Evolutionary conservation across 1,140 invertebrate species (phyloP), one percentile per base, ranked within the genome.

Genomic region (Pristionchus pacificus): DNA sequence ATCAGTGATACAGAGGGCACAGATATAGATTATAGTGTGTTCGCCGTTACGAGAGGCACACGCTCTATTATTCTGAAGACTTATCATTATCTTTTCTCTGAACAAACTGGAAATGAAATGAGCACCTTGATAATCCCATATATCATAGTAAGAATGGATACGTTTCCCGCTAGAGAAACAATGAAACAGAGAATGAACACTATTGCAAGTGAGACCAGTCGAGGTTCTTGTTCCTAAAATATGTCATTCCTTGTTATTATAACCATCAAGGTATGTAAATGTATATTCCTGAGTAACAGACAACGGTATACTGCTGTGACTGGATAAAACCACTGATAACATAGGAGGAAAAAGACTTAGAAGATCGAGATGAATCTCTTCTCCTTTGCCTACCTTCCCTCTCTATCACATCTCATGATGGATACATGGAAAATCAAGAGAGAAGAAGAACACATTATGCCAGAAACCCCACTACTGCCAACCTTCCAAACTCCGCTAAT

Each of bases 141-240:
- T 57, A 83, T 84, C n/a, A 83, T 75, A 24, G 81, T 83, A 19
- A 84, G 65, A 30, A 83, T 72, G 0, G 80, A 82, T 13, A 80
- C 67, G 70, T 83, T 83, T 61, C 81, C 81, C 58, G 82, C 84
- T 27, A 83, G 77, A 57, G 82, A 82, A 31, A 84, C 77, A 31
- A 82, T 73, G 27, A 82, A 84, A 60, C 80, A 82, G 13, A 82
- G 60, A n/a, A 83, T 72, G 62, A 82, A 82, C 25, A 84, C 75
- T 24, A 84, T 66, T 1, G 84, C 80, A 14, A 84, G 80, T 14
- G 77, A 68, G 27, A 82, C 64, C 2, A 82, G 80, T 62, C 74
- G 71, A 19, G 80, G 78, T 71, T 84, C 80, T 1, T 84, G 70
- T 64, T 82, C 80, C 80, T 81, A 61, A 49, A 77, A 77, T 49